Evolutionary conservation across 2,113 vertebrate genomes (phyloP).

Genomic region (Petaurus breviceps): DNA sequence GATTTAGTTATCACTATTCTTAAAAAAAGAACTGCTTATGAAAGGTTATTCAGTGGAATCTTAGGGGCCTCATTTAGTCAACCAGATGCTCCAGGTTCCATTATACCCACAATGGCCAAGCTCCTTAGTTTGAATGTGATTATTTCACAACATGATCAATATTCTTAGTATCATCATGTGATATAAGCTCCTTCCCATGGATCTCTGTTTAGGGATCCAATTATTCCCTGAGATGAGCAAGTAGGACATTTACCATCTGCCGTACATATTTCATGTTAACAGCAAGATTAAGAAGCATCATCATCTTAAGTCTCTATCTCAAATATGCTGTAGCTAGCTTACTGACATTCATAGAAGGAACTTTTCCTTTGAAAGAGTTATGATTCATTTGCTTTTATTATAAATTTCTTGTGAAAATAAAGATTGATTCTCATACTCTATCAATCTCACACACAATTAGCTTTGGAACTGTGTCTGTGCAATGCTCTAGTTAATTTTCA

Average conservation of each 20-base stretch:
- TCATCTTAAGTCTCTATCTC: constrained; percentile 2
- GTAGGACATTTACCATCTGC: constrained; percentile 69
- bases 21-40: neutral
- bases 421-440: constrained; percentile 28
- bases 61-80: constrained; percentile 30
- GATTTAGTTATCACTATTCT: neutral
- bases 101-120: constrained; percentile 46
- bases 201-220: constrained; percentile 57
- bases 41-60: neutral
- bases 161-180: constrained; percentile 62
- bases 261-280: constrained; percentile 58
- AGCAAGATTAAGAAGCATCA: constrained; percentile 51
- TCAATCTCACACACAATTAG: constrained; percentile 56
- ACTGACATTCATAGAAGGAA: constrained; percentile 61
- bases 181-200: constrained; percentile 65
- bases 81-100: neutral
- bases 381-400: neutral
- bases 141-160: constrained; percentile 62
- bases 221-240: constrained; percentile 60
- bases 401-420: constrained; percentile 42
- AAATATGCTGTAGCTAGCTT: neutral
- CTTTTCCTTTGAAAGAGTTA: constrained; percentile 33
- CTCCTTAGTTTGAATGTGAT: constrained; percentile 43
- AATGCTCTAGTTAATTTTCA: neutral
- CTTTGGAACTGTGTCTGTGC: constrained; percentile 39